Base-by-base conservation (phyloP, 2,888 invertebrate species). In the Drosophila melanosoma region DNA sequence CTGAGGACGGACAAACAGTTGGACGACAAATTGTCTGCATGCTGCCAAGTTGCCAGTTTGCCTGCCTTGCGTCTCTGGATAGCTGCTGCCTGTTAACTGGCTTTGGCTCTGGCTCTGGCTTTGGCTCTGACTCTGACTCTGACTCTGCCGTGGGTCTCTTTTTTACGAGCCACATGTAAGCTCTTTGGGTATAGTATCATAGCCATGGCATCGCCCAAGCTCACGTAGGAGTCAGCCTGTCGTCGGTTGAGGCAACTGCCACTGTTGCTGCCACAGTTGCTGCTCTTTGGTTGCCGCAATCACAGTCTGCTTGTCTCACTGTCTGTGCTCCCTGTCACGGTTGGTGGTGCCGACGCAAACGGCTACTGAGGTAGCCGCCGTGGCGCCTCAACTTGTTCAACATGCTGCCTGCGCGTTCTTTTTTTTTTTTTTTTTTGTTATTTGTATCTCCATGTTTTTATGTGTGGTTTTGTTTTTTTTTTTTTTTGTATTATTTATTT, bases 81-180 rank as follows among this genome's bases (percentile, higher is more conserved):
- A 23, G 45, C 23, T 45, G 45, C 23, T 45, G 45, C 45, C 45
- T 45, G 45, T 45, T 45, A 45, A 52, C 63, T 57, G 57, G 38
- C 23, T 67, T 35, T 62, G 66, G 38, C 23, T 67, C 40, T 62
- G 66, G 62, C 35, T 53, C 58, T 54, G 52, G 32, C 29, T 66
- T 38, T 62, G 66, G 60, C 35, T 62, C 38, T 38, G 42, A 42
- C 33, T 45, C n/a, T 29, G 62, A 3, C 56, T 20, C 29, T 29
- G 57, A 17, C 51, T 29, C 53, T 68, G 74, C 74, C 70, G 76
- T 79, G 83, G 76, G 51, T 87, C 78, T 86, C 74, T 85, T 85
- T 85, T 85, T 85, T 85, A 85, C 80, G 88, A 88, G 88, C 86
- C 75, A 69, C 68, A 71, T 87, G 85, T 87, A 84, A 87, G 87